These are phyloP conservation scores for Gisinianus flammeolus DNA, from an alignment of 2,888 invertebrate species.

Conservation along the genomic window DNA sequence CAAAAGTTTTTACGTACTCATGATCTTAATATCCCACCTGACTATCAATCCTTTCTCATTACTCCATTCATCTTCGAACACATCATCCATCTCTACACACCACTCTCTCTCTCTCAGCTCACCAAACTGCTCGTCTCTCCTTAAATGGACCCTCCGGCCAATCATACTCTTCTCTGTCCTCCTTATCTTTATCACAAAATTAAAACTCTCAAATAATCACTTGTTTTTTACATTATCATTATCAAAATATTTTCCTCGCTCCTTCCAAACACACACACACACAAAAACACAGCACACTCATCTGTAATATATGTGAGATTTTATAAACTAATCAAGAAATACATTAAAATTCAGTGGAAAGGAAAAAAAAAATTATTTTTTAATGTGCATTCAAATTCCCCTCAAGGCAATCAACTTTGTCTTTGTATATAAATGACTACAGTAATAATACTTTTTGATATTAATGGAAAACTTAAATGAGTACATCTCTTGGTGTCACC, in stretches of 20 bases:
- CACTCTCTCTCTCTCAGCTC: conserved; percentile 18
- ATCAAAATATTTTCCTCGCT: conserved; percentile 10
- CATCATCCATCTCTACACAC: conserved; percentile 46
- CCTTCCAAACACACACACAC: not conserved
- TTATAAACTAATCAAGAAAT: not conserved
- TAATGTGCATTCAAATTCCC: not conserved
- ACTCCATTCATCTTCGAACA: conserved; percentile 48
- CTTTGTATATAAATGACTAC: no score
- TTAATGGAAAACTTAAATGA: no score
- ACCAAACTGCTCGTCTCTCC: conserved; percentile 25
- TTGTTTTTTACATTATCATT: conserved; percentile 18
- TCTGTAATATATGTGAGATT: not conserved
- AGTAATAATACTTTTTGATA: no score
- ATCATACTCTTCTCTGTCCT: conserved; percentile 16
- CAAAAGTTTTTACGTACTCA: conserved; percentile 37
- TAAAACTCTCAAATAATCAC: conserved; percentile 12
- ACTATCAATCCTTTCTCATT: conserved; percentile 55
- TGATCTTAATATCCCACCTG: conserved; percentile 45
- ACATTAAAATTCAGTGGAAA: not conserved
- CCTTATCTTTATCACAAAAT: conserved; percentile 29
- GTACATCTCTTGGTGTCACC: no score
- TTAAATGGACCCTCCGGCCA: conserved; percentile 31
- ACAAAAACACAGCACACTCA: not conserved
- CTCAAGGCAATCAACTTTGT: not conserved
- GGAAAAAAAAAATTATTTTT: no score